Conservation (phyloP, 2,113 vertebrate genomes). For the Gracilinanus agilis region DNA sequence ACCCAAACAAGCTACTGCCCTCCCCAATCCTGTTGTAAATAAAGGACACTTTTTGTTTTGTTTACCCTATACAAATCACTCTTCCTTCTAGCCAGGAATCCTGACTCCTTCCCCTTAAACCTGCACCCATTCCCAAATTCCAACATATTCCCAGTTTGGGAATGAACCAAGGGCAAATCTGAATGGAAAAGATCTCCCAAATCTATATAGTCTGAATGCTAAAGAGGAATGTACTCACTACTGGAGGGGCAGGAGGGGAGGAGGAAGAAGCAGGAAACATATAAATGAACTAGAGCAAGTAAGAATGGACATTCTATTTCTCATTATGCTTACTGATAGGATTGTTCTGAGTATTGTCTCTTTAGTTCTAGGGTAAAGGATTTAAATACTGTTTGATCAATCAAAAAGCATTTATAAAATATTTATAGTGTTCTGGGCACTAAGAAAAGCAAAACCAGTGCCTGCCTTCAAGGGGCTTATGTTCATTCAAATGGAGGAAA, state of each 20-base stretch:
- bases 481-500: background rate
- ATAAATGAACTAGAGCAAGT: background rate
- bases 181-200: background rate
- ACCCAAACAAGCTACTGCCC: background rate
- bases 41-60: background rate
- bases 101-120: background rate
- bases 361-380: background rate
- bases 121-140: background rate
- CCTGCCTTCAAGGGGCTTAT: too few species aligned
- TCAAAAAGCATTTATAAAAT: background rate
- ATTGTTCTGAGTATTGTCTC: background rate
- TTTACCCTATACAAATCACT: background rate
- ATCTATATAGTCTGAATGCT: background rate
- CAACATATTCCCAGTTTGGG: background rate
- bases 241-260: too few species aligned
- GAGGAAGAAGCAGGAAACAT: background rate
- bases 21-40: background rate
- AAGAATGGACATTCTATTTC: background rate
- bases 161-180: background rate
- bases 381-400: background rate
- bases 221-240: background rate
- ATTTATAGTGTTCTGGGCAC: background rate
- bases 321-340: background rate
- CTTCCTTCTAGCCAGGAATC: background rate
- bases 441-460: too few species aligned